Evolutionary conservation across 2,113 vertebrate species (phyloP), one percentile per base, ranked within the genome.

Genomic region (Tangachromis dhanisi): DNA sequence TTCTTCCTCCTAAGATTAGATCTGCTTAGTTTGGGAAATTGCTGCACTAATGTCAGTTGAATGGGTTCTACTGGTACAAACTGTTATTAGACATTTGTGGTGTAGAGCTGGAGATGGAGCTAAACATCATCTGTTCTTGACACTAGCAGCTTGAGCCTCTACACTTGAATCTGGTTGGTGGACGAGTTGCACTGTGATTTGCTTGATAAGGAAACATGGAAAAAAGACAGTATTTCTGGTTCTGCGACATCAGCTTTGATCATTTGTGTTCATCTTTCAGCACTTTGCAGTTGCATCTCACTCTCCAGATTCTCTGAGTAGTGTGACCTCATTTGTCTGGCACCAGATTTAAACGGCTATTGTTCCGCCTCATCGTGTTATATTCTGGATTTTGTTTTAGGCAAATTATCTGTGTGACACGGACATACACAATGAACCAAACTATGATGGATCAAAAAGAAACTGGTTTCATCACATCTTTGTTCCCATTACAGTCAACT

Each of bases 371-470:
- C 2, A 42, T 71, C 1, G 13, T 29, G 38, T 47, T 42, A 29
- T 47, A 19, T 1, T 76, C 71, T 47, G 71, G 42, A 47, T 47
- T 47, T 76, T 35, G 1, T 12, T 38, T n/a, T 63, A 63, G 29
- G 59, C 0, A 4, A 63, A 19, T 61, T 31, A 31, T 3, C 57
- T 61, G 57, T 61, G 3, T 59, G 26, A 59, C 57, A 59, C 5
- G 9, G 26, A 61, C 26, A 10, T 26, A 31, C 57, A 31, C 26
- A 45, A 12, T 0, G 61, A 66, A 38, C 31, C 31, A 66, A 66
- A 66, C 61, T 38, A 35, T 63, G 59, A n/a, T 35, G 59, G 59
- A 35, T 63, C 61, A 66, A 66, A 38, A 38, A 66, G 61, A 66
- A 78, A 78, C 42, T 19, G 24, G 6, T 78, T 49, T 78, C 3